Conservation (phyloP, 2,113 vertebrate species). For the Trematocara macrostoma region DNA sequence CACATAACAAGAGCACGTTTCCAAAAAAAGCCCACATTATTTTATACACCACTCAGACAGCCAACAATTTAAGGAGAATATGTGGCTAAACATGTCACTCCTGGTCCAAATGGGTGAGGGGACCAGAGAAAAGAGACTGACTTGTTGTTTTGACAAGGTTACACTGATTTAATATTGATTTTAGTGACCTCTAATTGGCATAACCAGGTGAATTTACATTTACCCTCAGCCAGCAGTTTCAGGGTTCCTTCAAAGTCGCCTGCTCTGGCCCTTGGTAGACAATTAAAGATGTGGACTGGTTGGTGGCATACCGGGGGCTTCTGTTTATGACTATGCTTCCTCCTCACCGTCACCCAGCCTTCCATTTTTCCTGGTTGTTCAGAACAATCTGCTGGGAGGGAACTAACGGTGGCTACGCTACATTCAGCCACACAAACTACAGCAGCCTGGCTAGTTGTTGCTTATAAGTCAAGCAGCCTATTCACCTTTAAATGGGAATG, state of each 20-base stretch:
- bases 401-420: rapidly evolving
- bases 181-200: not conserved
- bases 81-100: not conserved
- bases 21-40: not conserved
- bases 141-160: not conserved
- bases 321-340: not conserved
- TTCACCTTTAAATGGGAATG: not conserved
- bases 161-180: not conserved
- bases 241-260: not conserved
- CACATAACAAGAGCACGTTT: not conserved
- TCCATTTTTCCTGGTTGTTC: rapidly evolving
- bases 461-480: not conserved
- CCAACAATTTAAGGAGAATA: not conserved
- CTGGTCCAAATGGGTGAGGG: not conserved
- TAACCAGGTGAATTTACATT: not conserved
- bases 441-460: not conserved
- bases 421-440: not conserved
- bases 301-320: rapidly evolving
- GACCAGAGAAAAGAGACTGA: not conserved
- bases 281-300: rapidly evolving
- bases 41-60: not conserved
- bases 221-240: not conserved
- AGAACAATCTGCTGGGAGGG: not conserved
- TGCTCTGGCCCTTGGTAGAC: not conserved
- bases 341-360: not conserved